A percentile compares a stretch with the other conserved stretches of the same genome.
Conservation (phyloP, 2,797 vertebrate genomes). For the Acipenser ruthenus region DNA sequence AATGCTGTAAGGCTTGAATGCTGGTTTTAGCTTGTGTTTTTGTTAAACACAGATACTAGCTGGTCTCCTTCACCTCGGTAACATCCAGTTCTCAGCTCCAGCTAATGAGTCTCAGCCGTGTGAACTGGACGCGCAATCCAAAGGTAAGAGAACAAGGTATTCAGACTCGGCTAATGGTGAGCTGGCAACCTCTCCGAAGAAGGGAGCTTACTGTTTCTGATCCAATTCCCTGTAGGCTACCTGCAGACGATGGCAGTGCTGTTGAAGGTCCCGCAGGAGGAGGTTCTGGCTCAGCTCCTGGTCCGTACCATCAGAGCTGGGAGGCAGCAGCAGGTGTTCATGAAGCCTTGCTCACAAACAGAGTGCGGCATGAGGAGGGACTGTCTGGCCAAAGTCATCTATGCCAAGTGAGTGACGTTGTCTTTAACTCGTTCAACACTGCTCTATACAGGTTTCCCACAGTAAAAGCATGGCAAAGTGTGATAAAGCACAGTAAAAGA, state of each 20-base stretch:
- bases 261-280: constrained; percentile 56
- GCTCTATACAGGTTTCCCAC: no score
- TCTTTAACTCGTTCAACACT: no score
- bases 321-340: constrained; percentile 70
- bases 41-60: constrained; percentile 65
- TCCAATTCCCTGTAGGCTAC: constrained; percentile 48
- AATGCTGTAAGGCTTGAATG: no score
- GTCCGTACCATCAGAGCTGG: constrained; percentile 80
- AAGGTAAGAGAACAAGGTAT: constrained; percentile 54
- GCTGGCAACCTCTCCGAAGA: not conserved
- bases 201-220: not conserved
- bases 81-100: constrained; percentile 63
- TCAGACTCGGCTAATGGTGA: not conserved
- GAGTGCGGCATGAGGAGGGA: constrained; percentile 83
- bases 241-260: constrained; percentile 57
- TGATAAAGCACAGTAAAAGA: no score
- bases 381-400: constrained; percentile 87
- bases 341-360: constrained; percentile 73
- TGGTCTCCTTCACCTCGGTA: constrained; percentile 84
- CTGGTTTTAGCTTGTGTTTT: no score
- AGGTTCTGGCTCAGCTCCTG: constrained; percentile 61
- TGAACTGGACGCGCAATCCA: constrained; percentile 51
- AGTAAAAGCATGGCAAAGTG: no score
- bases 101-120: constrained; percentile 75
- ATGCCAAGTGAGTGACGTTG: constrained; percentile 60